A percentile compares a stretch with the other conserved stretches of the same genome.
Conservation (phyloP, 2,113 vertebrate species). For the Rissa tridactyla region DNA sequence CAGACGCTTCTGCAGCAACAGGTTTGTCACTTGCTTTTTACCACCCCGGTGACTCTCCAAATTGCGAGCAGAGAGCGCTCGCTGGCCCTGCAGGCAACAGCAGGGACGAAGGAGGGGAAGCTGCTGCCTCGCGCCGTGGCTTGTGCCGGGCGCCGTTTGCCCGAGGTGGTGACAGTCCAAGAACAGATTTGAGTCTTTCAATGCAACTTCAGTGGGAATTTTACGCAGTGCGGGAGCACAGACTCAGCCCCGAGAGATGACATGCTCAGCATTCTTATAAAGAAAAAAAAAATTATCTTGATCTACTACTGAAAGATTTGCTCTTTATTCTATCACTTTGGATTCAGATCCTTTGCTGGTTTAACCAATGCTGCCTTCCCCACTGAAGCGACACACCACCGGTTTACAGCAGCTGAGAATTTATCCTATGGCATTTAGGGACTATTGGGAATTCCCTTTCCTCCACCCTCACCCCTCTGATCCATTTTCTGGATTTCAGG, state of each 20-base stretch:
- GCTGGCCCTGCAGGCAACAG: not conserved
- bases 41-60: not conserved
- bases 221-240: not conserved
- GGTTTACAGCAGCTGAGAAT: not conserved
- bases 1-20: not conserved
- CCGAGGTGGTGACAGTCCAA: not conserved
- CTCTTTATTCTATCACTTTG: not conserved
- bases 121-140: not conserved
- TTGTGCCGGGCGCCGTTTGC: not conserved
- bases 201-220: not conserved
- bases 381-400: not conserved
- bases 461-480: not conserved
- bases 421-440: not conserved
- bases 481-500: not conserved
- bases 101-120: not conserved
- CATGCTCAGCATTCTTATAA: accelerated
- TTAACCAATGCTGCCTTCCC: not conserved
- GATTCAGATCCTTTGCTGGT: not conserved
- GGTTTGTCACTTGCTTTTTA: not conserved
- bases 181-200: not conserved
- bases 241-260: not conserved
- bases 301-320: not conserved
- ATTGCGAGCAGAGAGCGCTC: not conserved
- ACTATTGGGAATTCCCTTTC: not conserved
- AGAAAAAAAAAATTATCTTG: not conserved